Base-by-base conservation (phyloP, 2,888 invertebrate genomes). In the Pristionchus arcanus region DNA sequence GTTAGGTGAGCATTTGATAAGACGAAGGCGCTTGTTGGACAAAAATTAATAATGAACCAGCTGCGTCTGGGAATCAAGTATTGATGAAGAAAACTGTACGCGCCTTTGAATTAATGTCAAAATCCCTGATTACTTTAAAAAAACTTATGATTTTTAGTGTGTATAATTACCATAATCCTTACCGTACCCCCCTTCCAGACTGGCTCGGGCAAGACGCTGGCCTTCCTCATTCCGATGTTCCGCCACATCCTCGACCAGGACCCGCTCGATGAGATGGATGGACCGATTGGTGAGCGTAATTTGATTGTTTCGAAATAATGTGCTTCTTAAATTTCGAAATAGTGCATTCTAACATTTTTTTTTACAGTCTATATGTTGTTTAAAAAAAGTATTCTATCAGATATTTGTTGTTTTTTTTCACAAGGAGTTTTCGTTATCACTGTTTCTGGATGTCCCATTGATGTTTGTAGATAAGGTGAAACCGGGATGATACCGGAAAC, bases 211-310 rank as follows among this genome's bases (percentile, higher is more conserved):
- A 99, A 99, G 96, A 99, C 99, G 0, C 96, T 99, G 87, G 99
- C 99, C 0, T 99, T 99, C 96, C 97, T 99, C 90, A 96, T 99
- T 90, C 99, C 99, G 0, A 98, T 99, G 98, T 98, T 99, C 96
- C 96, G 97, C 66, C 99, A 99, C 95, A 98, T 99, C 53, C 96
- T 98, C 90, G 99, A 99, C 95, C 99, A 99, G 95, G 97, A 97
- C 0, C 96, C 97, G 0, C 95, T 99, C n/a, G 98, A 98, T 93
- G 98, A 98, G 95, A 97, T 97, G 0, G 99, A 99, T 95, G 99
- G 99, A 0, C 99, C 99, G 0, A 97, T 99, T 90, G 96, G 96
- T 96, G 94, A 94, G 59, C 87, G 25, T 74, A 16, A 19, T 31
- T 34, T 74, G 16, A 66, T 66, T 11, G n/a, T n/a, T 11, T 66